Conservation (phyloP, 1,140 invertebrate genomes). For the Gerris buenoi region DNA sequence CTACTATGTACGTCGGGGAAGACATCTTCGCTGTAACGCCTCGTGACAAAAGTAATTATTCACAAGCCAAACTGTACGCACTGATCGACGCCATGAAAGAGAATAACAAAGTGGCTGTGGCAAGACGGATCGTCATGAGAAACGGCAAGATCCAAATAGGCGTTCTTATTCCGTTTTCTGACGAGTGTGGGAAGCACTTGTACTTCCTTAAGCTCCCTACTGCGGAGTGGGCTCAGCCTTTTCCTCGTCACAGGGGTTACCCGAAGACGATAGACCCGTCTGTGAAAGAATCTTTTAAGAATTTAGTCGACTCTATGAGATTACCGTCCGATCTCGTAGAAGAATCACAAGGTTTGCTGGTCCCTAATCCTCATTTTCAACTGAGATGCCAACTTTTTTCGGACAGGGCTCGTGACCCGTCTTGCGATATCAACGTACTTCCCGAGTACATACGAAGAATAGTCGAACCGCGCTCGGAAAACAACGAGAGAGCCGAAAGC, state of each 20-base stretch:
- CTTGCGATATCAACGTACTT: background rate
- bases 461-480: background rate
- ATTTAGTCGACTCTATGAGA: background rate
- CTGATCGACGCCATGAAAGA: conserved; percentile 10
- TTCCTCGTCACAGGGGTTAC: conserved; percentile 1
- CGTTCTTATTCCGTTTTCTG: conserved; percentile 11
- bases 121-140: conserved; percentile 8
- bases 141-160: conserved; percentile 13
- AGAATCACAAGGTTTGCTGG: conserved; percentile 5
- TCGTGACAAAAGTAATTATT: background rate
- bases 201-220: conserved; percentile 12
- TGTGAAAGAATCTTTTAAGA: background rate
- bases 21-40: conserved; percentile 10
- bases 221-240: conserved; percentile 8
- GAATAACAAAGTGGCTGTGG: conserved; percentile 7
- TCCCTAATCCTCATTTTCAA: conserved; percentile 7
- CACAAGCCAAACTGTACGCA: conserved; percentile 9
- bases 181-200: conserved; percentile 13
- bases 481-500: too few relatives aligned
- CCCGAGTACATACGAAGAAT: background rate
- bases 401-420: background rate
- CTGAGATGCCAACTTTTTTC: background rate
- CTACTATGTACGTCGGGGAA: conserved; percentile 5
- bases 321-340: conserved; percentile 6
- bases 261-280: background rate